Evolutionary conservation across 2,113 vertebrate genomes (phyloP).

Genomic region (Tupaia chinensis): DNA sequence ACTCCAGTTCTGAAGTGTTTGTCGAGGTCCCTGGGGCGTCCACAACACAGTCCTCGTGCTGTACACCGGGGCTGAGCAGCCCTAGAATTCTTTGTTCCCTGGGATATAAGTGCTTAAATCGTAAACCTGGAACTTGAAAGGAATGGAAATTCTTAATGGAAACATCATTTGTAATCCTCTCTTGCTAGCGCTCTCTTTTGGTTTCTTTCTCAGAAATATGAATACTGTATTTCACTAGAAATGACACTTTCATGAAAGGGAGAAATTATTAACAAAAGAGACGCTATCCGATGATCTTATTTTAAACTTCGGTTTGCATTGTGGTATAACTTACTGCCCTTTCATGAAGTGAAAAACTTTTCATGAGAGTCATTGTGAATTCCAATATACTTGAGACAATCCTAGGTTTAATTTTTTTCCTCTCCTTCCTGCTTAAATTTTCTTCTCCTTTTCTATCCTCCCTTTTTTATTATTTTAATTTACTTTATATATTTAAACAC

Average conservation of each 20-base stretch:
- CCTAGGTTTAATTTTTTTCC: background rate
- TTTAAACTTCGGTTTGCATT: conserved; percentile 27
- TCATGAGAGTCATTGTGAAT: background rate
- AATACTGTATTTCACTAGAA: background rate
- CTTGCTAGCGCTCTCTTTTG: background rate
- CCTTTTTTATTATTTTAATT: no score
- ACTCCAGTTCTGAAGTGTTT: conserved; percentile 6
- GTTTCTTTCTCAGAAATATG: conserved; percentile 52
- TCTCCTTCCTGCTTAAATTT: background rate
- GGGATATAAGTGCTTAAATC: conserved; percentile 17
- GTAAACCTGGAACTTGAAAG: conserved; percentile 56
- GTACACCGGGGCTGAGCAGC: background rate
- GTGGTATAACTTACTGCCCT: background rate
- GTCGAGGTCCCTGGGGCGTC: background rate
- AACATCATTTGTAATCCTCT: background rate
- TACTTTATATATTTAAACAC: no score
- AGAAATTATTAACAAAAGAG: background rate
- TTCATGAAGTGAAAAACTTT: background rate
- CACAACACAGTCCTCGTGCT: background rate
- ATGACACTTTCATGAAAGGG: background rate
- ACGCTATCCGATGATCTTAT: background rate
- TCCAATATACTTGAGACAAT: background rate
- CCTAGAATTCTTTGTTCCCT: background rate
- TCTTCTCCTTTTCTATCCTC: background rate
- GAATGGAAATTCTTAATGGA: conserved; percentile 46